A percentile compares a stretch with the other conserved stretches of the same genome.
Evolutionary conservation across 2,113 vertebrate species (phyloP).

Genomic region (Anser cygnoides): DNA sequence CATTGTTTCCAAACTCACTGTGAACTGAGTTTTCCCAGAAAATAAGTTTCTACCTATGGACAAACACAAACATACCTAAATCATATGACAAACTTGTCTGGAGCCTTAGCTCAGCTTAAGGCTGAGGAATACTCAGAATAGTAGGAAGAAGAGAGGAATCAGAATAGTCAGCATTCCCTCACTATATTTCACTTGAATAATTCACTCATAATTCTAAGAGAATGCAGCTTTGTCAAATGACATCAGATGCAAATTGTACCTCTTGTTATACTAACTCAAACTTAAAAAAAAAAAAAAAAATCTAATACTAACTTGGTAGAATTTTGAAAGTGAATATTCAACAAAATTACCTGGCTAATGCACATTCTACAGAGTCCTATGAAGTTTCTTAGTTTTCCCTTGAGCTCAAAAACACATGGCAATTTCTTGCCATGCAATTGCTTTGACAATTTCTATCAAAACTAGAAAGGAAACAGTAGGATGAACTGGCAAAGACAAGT

Average conservation of each 20-base stretch:
- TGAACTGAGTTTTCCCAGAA: neutral
- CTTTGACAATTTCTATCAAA: neutral
- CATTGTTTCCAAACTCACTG: neutral
- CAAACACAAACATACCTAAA: neutral
- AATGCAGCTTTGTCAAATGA: neutral
- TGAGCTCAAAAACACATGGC: neutral
- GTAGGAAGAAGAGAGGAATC: neutral
- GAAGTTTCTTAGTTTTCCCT: neutral
- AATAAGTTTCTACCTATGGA: neutral
- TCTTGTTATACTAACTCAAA: neutral
- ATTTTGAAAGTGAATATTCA: neutral
- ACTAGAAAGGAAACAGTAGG: neutral
- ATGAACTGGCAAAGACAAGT: neutral
- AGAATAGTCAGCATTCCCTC: neutral
- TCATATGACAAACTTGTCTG: neutral
- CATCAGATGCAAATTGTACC: neutral
- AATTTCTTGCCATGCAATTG: neutral
- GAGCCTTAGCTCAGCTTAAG: neutral
- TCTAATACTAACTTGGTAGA: neutral
- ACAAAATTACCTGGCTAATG: neutral
- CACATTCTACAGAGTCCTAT: neutral
- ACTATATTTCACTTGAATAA: neutral
- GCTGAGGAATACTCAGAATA: neutral
- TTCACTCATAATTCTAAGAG: neutral
- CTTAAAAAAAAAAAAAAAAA: neutral